Evolutionary conservation across 2,113 vertebrate species (phyloP).

Genomic region (Podarcis muralis): DNA sequence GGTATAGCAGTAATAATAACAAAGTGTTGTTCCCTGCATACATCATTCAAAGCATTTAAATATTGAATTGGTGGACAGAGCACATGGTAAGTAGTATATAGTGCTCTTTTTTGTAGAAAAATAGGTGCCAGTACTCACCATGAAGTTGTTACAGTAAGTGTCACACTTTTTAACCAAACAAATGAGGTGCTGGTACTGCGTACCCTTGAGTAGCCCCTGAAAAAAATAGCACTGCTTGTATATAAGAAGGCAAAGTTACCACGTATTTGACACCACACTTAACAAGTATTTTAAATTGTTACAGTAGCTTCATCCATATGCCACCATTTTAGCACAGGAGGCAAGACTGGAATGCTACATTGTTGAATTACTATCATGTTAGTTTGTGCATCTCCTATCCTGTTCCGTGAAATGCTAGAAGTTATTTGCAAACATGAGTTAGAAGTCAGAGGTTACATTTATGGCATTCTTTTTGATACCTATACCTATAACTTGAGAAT

Average conservation of each 20-base stretch:
- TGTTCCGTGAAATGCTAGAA: constrained; percentile 50
- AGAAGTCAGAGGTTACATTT: constrained; percentile 42
- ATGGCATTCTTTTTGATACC: constrained; percentile 21
- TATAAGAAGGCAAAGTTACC: not conserved
- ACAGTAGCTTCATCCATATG: constrained; percentile 32
- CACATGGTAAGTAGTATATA: not conserved
- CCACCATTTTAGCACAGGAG: not conserved
- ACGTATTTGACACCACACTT: constrained; percentile 1
- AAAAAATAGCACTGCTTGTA: too few relatives aligned
- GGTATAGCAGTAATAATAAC: not conserved
- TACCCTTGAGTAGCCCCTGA: too few relatives aligned
- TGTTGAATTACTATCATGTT: not conserved
- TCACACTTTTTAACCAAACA: too few relatives aligned
- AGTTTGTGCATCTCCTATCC: constrained; percentile 42
- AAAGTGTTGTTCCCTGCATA: not conserved
- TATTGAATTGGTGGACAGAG: constrained; percentile 10
- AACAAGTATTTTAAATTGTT: constrained; percentile 39
- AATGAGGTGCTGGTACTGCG: too few relatives aligned
- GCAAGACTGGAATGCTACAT: constrained; percentile 12
- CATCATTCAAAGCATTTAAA: not conserved
- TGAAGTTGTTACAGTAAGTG: too few relatives aligned
- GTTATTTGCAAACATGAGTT: constrained; percentile 32
- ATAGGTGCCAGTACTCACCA: too few relatives aligned
- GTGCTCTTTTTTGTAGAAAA: too few relatives aligned
- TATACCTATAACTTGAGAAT: constrained; percentile 43